A percentile compares a stretch with the other conserved stretches of the same genome.
phyloP scores from a whole-genome alignment of 2,888 invertebrate genomes.

The Mesodorylaimus sp. region DNA sequence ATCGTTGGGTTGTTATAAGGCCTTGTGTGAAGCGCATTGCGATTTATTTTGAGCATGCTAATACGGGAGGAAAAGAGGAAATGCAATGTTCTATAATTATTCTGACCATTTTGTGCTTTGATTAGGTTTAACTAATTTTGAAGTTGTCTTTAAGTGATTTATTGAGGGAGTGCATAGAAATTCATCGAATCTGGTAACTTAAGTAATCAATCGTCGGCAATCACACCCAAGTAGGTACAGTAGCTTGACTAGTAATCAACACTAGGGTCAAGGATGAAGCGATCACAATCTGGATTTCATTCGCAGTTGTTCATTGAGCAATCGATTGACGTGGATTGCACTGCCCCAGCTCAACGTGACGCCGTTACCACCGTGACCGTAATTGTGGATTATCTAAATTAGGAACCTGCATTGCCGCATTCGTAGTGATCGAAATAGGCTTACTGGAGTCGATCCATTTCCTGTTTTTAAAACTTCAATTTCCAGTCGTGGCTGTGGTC shows the following conservation, averaged over 20 bases:
- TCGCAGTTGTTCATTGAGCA: constrained; percentile 34
- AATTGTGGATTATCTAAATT: constrained; percentile 62
- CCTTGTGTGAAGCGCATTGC: constrained; percentile 66
- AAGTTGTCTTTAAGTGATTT: no score
- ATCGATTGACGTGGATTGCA: constrained; percentile 50
- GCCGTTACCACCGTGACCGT: constrained; percentile 85
- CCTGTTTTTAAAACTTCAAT: constrained; percentile 21
- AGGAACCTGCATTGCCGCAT: constrained; percentile 14
- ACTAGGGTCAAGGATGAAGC: no score
- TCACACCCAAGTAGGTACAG: no score
- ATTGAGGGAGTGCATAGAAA: no score
- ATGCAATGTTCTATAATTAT: no score
- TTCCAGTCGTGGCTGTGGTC: constrained; percentile 38
- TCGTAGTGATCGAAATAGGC: not conserved
- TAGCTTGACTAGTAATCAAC: no score
- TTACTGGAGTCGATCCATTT: not conserved
- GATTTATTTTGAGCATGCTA: constrained; percentile 40
- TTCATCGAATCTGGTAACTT: no score
- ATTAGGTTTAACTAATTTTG: no score
- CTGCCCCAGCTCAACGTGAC: constrained; percentile 75
- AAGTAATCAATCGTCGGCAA: no score
- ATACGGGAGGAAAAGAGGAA: no score
- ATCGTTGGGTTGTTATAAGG: constrained; percentile 60
- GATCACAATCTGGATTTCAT: not conserved
- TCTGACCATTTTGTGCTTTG: no score